Conservation (phyloP, 2,113 vertebrate species). For the Psittacara wagleri region DNA sequence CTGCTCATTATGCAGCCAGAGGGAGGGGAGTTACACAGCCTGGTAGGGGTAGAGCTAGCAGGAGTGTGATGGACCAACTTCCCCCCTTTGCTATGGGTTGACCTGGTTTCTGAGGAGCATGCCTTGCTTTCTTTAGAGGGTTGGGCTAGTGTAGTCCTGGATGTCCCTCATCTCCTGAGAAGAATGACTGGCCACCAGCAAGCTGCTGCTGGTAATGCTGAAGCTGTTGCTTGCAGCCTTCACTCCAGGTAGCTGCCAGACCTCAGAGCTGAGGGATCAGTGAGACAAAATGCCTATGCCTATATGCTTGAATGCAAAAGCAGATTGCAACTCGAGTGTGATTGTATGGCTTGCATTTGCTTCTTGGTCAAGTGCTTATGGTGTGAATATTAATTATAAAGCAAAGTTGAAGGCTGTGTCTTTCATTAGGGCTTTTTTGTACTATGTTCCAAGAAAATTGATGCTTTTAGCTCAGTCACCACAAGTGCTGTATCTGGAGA, state of each 20-base stretch:
- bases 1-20: not conserved
- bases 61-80: not conserved
- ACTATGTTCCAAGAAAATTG: not conserved
- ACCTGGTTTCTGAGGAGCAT: not conserved
- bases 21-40: not conserved
- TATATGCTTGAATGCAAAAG: slow-evolving; percentile 21
- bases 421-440: not conserved
- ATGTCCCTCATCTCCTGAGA: not conserved
- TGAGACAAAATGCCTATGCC: not conserved
- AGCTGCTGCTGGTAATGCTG: not conserved
- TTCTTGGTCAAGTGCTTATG: not conserved
- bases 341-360: not conserved
- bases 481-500: not conserved
- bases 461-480: not conserved
- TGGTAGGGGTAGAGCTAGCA: not conserved
- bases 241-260: slow-evolving; percentile 5
- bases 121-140: not conserved
- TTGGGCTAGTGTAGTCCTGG: not conserved
- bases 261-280: slow-evolving; percentile 5
- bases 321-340: not conserved
- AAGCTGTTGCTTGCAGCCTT: slow-evolving; percentile 10
- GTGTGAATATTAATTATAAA: not conserved
- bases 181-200: not conserved
- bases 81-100: not conserved
- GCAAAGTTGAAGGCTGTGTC: not conserved